phyloP scores from a whole-genome alignment of 2,113 vertebrate species.

The Polyodon spathula region DNA sequence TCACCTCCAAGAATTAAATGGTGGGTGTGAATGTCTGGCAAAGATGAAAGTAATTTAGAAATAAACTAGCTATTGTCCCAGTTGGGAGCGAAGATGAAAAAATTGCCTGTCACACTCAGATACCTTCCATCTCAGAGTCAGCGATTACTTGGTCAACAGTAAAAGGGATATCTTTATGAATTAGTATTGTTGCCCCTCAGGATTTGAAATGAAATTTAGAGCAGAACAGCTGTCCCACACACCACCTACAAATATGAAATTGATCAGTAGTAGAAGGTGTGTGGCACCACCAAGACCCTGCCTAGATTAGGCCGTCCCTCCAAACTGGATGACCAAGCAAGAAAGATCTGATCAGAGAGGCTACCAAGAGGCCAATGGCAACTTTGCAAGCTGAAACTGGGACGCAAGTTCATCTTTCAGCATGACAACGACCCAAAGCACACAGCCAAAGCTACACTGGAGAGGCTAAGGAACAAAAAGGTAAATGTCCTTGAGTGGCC shows the following conservation, averaged over 20 bases:
- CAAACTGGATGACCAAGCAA: too few species aligned
- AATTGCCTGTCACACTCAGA: background rate
- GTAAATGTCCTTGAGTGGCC: too few species aligned
- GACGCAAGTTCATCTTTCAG: too few species aligned
- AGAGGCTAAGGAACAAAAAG: too few species aligned
- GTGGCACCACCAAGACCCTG: too few species aligned
- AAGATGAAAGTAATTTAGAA: constrained; percentile 4
- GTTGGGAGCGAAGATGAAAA: constrained; percentile 11
- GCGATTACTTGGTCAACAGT: constrained; percentile 6
- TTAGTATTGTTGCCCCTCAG: constrained; percentile 13
- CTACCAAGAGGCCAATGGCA: too few species aligned
- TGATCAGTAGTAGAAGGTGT: too few species aligned
- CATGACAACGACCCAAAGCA: too few species aligned
- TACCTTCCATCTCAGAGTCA: constrained; percentile 11
- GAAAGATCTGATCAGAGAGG: too few species aligned
- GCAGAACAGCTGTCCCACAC: constrained; percentile 6
- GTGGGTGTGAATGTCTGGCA: constrained; percentile 1
- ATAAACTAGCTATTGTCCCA: constrained; percentile 3
- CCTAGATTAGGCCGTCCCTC: too few species aligned
- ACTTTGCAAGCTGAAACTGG: too few species aligned
- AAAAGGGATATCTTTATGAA: constrained; percentile 9
- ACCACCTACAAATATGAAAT: background rate
- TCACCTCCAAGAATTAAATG: background rate
- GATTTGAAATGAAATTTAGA: constrained; percentile 10
- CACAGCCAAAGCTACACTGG: too few species aligned